Percentiles rank a stretch among this genome's conserved stretches.
Conservation (phyloP, 2,113 vertebrate species). For the Callithrix jacchus region DNA sequence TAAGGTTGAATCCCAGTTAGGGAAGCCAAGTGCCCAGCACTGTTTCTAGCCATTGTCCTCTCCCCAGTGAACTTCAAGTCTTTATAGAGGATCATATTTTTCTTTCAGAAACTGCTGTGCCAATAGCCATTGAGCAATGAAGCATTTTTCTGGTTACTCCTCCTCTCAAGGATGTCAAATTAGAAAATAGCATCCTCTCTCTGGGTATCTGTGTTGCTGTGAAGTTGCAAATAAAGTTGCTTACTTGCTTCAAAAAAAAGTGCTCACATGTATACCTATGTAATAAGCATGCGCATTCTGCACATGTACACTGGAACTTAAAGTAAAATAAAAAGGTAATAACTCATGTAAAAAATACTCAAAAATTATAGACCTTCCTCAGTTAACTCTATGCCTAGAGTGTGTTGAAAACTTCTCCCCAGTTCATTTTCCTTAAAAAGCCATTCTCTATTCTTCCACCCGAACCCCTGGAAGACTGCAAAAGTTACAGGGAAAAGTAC, state of each 20-base stretch:
- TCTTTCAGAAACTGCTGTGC: neutral
- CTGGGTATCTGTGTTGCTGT: neutral
- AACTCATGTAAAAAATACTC: neutral
- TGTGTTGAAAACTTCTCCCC: neutral
- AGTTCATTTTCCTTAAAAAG: conserved; percentile 15
- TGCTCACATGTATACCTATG: too few relatives aligned
- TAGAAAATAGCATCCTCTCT: neutral
- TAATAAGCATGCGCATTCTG: too few relatives aligned
- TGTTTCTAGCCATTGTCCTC: neutral
- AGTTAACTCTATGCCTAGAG: neutral
- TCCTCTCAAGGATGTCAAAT: neutral
- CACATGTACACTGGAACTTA: too few relatives aligned
- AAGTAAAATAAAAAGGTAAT: too few relatives aligned
- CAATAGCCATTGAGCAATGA: rapidly evolving
- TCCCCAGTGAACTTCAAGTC: neutral
- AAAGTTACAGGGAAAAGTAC: neutral
- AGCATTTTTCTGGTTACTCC: neutral
- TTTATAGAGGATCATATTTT: neutral
- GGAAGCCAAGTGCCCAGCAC: neutral
- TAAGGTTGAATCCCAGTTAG: rapidly evolving
- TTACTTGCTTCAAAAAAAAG: neutral
- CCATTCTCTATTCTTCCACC: neutral
- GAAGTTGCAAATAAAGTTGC: conserved; percentile 50
- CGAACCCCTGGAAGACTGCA: neutral
- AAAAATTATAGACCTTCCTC: neutral